Conservation (phyloP, 2,888 invertebrate genomes). For the Lochmaea crataegi region DNA sequence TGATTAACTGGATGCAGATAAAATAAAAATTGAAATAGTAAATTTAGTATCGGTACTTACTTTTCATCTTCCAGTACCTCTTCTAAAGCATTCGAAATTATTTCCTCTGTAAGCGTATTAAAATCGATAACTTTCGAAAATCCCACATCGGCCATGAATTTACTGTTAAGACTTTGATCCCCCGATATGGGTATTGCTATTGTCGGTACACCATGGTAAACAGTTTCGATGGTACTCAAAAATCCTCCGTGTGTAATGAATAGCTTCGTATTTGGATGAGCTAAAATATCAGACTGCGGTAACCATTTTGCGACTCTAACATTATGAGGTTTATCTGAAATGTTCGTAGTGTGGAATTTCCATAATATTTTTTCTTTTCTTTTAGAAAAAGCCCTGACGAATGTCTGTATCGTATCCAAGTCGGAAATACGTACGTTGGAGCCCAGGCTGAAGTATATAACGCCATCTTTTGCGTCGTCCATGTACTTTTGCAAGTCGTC, state of each 20-base stretch:
- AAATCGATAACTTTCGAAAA: conserved; percentile 63
- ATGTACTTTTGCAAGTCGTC: conserved; percentile 66
- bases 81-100: conserved; percentile 53
- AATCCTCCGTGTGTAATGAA: conserved; percentile 68
- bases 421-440: conserved; percentile 69
- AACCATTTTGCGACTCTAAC: conserved; percentile 58
- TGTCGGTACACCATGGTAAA: conserved; percentile 66
- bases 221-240: conserved; percentile 66
- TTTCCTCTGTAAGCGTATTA: conserved; percentile 58
- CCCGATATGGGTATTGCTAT: conserved; percentile 68
- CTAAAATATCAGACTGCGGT: conserved; percentile 56
- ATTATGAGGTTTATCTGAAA: conserved; percentile 57
- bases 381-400: conserved; percentile 69
- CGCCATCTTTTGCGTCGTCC: conserved; percentile 68
- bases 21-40: background rate
- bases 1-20: too few species aligned
- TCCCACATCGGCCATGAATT: conserved; percentile 62
- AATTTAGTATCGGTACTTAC: conserved; percentile 46
- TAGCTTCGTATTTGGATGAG: conserved; percentile 65
- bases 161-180: conserved; percentile 68
- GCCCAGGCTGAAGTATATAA: conserved; percentile 71
- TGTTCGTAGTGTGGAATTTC: conserved; percentile 73
- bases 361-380: conserved; percentile 74
- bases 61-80: conserved; percentile 54
- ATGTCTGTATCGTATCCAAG: conserved; percentile 65